Evolutionary conservation across 2,888 invertebrate species (phyloP), one percentile per base, ranked within the genome.

Genomic region (Tenthredo scrophulariae): DNA sequence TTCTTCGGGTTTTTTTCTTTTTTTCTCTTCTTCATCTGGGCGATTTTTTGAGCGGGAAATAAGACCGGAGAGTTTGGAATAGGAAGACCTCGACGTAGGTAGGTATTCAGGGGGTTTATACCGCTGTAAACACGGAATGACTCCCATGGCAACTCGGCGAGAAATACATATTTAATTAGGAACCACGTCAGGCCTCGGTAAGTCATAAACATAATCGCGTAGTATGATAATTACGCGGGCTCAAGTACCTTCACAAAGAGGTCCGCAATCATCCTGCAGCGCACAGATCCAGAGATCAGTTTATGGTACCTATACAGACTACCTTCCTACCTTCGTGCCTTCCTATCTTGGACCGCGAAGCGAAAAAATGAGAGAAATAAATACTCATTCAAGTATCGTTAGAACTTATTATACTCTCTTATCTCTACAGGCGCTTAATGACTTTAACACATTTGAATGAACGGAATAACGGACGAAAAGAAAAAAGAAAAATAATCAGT

Each of bases 151-250:
- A 77, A 46, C 77, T 54, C 54, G 77, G 77, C 54, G 77, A 77
- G 77, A 77, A 77, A 77, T 90, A 87, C 85, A 86, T 87, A 88
- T 90, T 91, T 90, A 91, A 91, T 91, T 90, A 88, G 87, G 77
- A 89, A 77, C 50, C 77, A 54, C 77, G 77, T 77, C 77, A 77
- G 77, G 87, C 85, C 89, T 87, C 79, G 87, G 85, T 85, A 85
- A 87, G 87, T 86, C 88, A 87, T 90, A 89, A 91, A 89, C 86
- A 87, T 90, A 91, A 91, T 91, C 89, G 89, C 54, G 77, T 90
- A 91, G 90, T 91, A 90, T 88, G 90, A 90, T 91, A 90, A 91
- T 91, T 90, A 88, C 77, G 50, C 77, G 50, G 50, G 46, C 77
- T 77, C 46, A 77, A 77, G 50, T 77, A 77, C 77, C 43, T 77